Evolutionary conservation across 2,113 vertebrate species (phyloP).

Genomic region (Mirounga angustirostris): DNA sequence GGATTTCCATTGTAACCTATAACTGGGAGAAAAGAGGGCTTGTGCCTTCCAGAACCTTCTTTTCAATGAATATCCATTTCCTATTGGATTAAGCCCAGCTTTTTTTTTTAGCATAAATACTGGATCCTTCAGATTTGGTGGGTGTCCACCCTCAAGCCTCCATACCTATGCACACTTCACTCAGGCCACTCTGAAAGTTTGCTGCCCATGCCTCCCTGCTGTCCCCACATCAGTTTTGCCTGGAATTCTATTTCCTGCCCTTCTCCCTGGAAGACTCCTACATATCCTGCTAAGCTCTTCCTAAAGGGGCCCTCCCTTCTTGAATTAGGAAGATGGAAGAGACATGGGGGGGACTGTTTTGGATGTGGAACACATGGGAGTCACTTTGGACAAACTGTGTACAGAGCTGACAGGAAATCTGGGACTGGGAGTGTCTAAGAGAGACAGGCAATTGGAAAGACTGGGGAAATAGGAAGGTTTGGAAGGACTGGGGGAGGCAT

Average conservation of each 20-base stretch:
- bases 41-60: not conserved
- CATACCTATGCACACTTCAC: accelerated
- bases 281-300: not conserved
- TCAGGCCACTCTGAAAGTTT: not conserved
- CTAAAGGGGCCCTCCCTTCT: not conserved
- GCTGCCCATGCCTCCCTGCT: not conserved
- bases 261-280: not conserved
- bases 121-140: not conserved
- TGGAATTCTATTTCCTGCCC: not conserved
- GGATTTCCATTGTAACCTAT: not conserved
- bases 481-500: not conserved
- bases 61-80: not conserved
- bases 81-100: not conserved
- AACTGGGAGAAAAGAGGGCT: not conserved
- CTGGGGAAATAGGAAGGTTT: not conserved
- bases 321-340: not conserved
- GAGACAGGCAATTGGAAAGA: not conserved
- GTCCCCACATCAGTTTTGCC: not conserved
- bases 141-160: not conserved
- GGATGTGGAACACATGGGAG: not conserved
- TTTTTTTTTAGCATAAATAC: not conserved
- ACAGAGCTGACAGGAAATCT: not conserved
- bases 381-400: not conserved
- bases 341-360: not conserved
- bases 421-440: not conserved